A percentile compares a stretch with the other conserved stretches of the same genome.
These are phyloP conservation scores for Enoplolaimus lenunculus DNA, from an alignment of 2,888 invertebrate genomes.

Conservation along the genomic window DNA sequence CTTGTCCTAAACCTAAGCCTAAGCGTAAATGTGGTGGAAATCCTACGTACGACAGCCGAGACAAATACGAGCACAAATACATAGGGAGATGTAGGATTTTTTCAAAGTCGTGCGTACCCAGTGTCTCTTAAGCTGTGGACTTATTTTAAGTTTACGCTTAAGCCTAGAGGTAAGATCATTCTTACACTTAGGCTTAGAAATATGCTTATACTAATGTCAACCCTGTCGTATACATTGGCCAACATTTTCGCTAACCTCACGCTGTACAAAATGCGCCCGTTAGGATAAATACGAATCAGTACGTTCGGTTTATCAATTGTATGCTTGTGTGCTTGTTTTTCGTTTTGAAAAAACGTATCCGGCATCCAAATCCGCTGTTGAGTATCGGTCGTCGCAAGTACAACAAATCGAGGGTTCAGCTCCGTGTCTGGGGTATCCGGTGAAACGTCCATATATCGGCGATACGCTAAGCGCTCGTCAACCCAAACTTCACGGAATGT, in stretches of 20 bases:
- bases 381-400: conserved; percentile 21
- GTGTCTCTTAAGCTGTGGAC: too few species aligned
- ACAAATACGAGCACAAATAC: too few species aligned
- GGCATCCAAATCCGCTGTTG: conserved; percentile 31
- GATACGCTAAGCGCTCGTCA: conserved; percentile 23
- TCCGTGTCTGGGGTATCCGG: neutral
- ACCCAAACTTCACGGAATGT: conserved; percentile 26
- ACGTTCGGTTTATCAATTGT: conserved; percentile 51
- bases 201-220: too few species aligned
- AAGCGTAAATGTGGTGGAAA: too few species aligned
- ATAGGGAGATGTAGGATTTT: too few species aligned
- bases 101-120: too few species aligned
- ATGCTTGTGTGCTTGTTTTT: conserved; percentile 30
- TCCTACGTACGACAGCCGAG: too few species aligned
- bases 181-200: too few species aligned
- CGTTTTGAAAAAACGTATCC: conserved; percentile 24
- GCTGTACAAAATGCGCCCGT: conserved; percentile 63
- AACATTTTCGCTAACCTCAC: conserved; percentile 22
- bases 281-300: conserved; percentile 84
- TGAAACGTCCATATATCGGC: conserved; percentile 22
- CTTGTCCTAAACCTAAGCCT: too few species aligned
- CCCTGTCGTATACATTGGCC: too few species aligned
- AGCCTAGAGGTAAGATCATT: too few species aligned
- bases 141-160: too few species aligned
- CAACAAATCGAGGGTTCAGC: conserved; percentile 23